These are phyloP conservation scores for Drosophila hamatofila DNA, from an alignment of 2,888 invertebrate genomes.

Conservation along the genomic window DNA sequence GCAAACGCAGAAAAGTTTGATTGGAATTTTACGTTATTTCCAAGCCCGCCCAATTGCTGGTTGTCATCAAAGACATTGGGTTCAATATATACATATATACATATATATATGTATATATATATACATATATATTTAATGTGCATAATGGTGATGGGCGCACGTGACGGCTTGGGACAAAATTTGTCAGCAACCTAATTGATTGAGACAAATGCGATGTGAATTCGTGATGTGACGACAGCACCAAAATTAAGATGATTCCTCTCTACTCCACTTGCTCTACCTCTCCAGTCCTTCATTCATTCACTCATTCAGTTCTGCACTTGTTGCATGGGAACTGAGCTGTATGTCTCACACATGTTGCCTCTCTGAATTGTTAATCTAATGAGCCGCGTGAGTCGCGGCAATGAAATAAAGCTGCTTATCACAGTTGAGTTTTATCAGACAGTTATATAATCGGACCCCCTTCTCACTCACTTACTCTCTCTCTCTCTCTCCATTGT, in stretches of 20 bases:
- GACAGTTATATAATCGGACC: constrained; percentile 30
- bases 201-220: constrained; percentile 46
- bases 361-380: constrained; percentile 39
- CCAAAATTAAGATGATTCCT: neutral
- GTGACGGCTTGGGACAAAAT: constrained; percentile 46
- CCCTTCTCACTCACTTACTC: neutral
- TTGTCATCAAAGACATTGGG: constrained; percentile 28
- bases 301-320: neutral
- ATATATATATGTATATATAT: neutral
- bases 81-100: constrained; percentile 27
- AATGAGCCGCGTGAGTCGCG: constrained; percentile 57
- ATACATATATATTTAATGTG: constrained; percentile 20
- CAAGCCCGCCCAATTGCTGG: neutral
- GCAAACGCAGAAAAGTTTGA: constrained; percentile 40
- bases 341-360: constrained; percentile 22
- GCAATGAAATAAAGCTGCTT: constrained; percentile 34
- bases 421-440: constrained; percentile 58
- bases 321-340: constrained; percentile 30
- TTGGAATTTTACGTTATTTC: constrained; percentile 36
- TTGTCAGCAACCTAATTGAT: constrained; percentile 51
- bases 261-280: neutral
- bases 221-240: constrained; percentile 10
- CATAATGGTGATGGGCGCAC: constrained; percentile 50
- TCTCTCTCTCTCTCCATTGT: neutral
- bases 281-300: neutral